These are phyloP conservation scores for Hemicentrotus pulcherrimus DNA, from an alignment of 35 echinoderm and acorn worm species.

Conservation along the genomic window DNA sequence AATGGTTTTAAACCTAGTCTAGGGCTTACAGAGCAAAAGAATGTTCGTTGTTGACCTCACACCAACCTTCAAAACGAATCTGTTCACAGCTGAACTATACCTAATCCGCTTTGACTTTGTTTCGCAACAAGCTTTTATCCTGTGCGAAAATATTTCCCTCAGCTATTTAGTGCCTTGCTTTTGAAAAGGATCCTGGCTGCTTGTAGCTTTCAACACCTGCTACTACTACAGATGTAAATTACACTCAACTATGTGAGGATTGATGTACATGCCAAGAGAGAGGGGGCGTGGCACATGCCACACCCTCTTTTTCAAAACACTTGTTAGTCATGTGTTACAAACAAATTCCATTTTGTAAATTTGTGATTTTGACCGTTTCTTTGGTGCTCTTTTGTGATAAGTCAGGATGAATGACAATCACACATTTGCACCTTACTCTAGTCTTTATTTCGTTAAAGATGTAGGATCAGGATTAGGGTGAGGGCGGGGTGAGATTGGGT, in stretches of 20 bases:
- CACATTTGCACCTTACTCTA: too few species aligned
- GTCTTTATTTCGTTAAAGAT: too few species aligned
- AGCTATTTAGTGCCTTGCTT: background rate
- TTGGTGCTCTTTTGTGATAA: background rate
- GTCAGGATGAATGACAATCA: too few species aligned
- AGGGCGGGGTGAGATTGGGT: too few species aligned
- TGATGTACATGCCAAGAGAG: background rate
- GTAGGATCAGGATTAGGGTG: too few species aligned
- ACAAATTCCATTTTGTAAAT: background rate
- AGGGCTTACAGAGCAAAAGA: background rate
- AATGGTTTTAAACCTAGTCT: background rate
- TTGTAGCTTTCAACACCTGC: background rate
- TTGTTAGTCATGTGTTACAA: too few species aligned
- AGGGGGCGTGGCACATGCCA: background rate
- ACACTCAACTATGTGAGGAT: background rate
- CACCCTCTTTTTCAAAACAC: background rate
- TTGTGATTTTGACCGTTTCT: background rate
- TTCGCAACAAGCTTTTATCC: slow-evolving; percentile 2
- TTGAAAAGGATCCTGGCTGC: background rate
- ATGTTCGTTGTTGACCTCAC: background rate
- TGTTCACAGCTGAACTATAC: background rate
- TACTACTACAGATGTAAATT: background rate
- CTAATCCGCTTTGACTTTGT: background rate
- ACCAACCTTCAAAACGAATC: background rate
- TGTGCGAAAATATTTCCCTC: background rate